Evolutionary conservation across 2,888 invertebrate genomes (phyloP), one percentile per base, ranked within the genome.

Genomic region (Apamea anceps): DNA sequence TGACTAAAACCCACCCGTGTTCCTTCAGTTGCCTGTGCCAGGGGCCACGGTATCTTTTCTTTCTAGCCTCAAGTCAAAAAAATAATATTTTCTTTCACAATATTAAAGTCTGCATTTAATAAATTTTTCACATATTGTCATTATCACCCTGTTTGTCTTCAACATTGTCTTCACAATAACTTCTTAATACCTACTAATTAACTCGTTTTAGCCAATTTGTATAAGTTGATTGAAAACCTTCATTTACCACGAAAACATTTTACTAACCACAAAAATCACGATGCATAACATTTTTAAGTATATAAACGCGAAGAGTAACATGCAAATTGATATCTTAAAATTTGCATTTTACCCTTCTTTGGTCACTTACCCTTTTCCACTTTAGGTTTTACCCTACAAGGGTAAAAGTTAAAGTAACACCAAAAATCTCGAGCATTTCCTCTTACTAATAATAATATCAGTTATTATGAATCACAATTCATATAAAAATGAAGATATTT

Each of bases 391-490:
- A 54, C 63, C 79, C 51, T 63, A n/a, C 18, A 15, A 51, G 51
- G 78, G 32, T 80, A 60, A 45, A 37, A 60, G 7, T 73, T 1
- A 13, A 10, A 54, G 6, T 51, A 21, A 18, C 7, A 18, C 48
- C 2, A 7, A 63, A 63, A 28, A 63, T 8, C 32, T 78, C 42
- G 54, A 82, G 74, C 67, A 51, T 82, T 79, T 74, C 67, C 48
- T 45, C 67, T 32, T 76, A 28, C 37, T 21, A 42, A 54, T 21
- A 57, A 72, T 18, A 72, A 57, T 80, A 74, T 63, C 81, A 81
- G 37, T 77, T 73, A 74, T 25, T 76, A 60, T 67, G 70, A 81
- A 84, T 87, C 87, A 86, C 85, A 86, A 84, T 86, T 84, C 80
- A 86, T 81, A 60, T 74, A 12, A 73, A 73, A 77, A 81, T 73